These are phyloP conservation scores for Pollimyrus isidori DNA, from an alignment of 2,113 vertebrate species.

Conservation along the genomic window DNA sequence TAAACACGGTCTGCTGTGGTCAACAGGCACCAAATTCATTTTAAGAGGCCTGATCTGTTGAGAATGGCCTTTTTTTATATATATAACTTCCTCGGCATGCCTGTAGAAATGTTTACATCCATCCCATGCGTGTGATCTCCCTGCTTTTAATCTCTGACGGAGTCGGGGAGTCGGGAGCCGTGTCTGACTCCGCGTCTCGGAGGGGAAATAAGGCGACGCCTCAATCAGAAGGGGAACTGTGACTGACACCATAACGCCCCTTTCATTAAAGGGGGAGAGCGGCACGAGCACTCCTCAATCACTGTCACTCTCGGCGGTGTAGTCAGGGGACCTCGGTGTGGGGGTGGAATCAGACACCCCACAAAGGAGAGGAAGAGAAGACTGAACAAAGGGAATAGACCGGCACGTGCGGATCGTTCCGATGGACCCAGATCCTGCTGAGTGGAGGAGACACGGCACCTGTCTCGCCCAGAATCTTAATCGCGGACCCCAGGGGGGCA, in stretches of 20 bases:
- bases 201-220: slow-evolving; percentile 7
- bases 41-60: neutral
- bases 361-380: neutral
- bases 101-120: neutral
- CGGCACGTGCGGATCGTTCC: neutral
- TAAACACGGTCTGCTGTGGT: neutral
- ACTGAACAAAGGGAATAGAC: neutral
- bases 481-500: neutral
- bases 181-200: slow-evolving; percentile 12
- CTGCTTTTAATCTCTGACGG: slow-evolving; percentile 11
- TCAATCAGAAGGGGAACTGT: slow-evolving; percentile 22
- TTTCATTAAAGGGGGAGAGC: slow-evolving; percentile 30
- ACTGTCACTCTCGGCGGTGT: neutral
- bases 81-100: neutral
- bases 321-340: slow-evolving; percentile 3
- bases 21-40: neutral
- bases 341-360: neutral
- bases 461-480: neutral
- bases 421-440: neutral
- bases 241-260: slow-evolving; percentile 33
- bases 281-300: neutral
- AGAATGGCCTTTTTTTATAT: slow-evolving; percentile 10
- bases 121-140: neutral
- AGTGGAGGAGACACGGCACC: neutral
- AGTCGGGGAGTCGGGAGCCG: neutral